Evolutionary conservation across 2,113 vertebrate species (phyloP).

Genomic region (Coturnix japonica): DNA sequence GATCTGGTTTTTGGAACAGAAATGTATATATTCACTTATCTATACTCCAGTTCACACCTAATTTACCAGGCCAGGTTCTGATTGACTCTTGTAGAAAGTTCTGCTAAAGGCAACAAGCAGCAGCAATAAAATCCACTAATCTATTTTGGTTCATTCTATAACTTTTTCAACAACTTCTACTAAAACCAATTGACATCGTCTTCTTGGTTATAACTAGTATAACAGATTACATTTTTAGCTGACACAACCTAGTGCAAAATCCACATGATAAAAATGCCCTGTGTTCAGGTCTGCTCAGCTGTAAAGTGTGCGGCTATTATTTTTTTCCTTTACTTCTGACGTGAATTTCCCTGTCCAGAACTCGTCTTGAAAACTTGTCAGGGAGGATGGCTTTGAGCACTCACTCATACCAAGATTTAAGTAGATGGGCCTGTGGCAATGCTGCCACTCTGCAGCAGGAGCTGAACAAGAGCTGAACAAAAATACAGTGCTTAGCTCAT

Average conservation of each 20-base stretch:
- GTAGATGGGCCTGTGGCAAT: not conserved
- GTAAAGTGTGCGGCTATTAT: not conserved
- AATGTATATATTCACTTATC: not conserved
- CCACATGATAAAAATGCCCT: not conserved
- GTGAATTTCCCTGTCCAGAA: not conserved
- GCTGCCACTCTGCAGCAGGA: not conserved
- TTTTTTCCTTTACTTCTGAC: not conserved
- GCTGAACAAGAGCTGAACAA: not conserved
- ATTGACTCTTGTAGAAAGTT: not conserved
- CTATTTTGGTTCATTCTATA: not conserved
- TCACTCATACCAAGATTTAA: not conserved
- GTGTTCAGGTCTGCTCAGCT: not conserved
- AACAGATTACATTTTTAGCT: not conserved
- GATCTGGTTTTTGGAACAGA: not conserved
- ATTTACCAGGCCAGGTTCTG: not conserved
- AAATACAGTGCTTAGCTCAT: not conserved
- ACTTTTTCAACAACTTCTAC: not conserved
- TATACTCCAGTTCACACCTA: not conserved
- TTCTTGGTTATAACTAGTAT: not conserved
- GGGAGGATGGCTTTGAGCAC: not conserved
- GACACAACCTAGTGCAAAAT: not conserved
- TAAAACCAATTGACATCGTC: not conserved
- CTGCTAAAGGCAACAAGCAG: not conserved
- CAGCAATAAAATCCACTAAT: not conserved
- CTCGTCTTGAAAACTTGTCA: not conserved